phyloP scores from a whole-genome alignment of 2,113 vertebrate species.

The Tricholaema leucomelas region DNA sequence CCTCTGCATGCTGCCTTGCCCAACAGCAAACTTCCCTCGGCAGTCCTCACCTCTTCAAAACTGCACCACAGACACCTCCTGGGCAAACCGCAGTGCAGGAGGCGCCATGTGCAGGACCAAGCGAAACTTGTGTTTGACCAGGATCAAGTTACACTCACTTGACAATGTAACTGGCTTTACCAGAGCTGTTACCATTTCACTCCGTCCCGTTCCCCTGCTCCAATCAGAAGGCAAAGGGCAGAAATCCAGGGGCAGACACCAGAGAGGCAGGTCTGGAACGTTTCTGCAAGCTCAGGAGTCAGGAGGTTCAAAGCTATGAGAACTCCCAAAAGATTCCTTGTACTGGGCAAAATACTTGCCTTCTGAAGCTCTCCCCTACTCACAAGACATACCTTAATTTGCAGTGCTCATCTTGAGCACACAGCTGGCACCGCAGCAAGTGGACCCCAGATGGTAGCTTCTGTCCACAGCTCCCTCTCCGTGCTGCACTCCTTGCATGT shows the following conservation, averaged over 20 bases:
- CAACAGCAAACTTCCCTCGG: not conserved
- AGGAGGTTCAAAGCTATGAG: not conserved
- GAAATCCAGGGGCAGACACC: not conserved
- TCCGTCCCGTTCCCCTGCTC: not conserved
- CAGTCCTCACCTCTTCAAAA: not conserved
- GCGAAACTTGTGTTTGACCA: not conserved
- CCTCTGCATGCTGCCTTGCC: not conserved
- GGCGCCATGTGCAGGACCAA: not conserved
- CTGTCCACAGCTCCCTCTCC: not conserved
- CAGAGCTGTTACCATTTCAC: not conserved
- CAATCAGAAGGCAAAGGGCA: not conserved
- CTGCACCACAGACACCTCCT: not conserved
- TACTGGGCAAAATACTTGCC: not conserved
- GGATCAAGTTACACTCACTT: not conserved
- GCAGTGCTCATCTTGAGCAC: not conserved
- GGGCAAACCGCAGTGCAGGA: not conserved
- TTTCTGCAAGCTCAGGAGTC: not conserved
- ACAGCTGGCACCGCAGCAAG: rapidly evolving
- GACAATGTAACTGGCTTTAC: not conserved
- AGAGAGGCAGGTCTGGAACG: not conserved
- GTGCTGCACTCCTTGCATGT: not conserved
- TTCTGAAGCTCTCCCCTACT: not conserved
- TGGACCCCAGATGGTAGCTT: not conserved
- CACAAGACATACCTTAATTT: not conserved
- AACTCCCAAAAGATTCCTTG: not conserved